phyloP scores from a whole-genome alignment of 2,797 vertebrate genomes.

The Diplodus sargus region DNA sequence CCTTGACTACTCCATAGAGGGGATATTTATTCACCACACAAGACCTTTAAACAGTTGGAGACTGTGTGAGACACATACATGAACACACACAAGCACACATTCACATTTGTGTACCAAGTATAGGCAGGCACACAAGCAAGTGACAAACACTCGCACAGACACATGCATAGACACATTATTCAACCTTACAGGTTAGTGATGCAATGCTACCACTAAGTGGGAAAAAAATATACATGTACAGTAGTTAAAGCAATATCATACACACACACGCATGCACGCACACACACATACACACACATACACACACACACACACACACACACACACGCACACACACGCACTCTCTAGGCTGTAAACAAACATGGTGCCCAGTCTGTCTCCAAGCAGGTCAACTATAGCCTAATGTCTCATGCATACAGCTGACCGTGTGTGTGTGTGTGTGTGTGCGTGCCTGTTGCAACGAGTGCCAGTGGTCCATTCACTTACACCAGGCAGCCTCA shows the following conservation, averaged over 20 bases:
- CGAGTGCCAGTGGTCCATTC: constrained; percentile 75
- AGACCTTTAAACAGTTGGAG: constrained; percentile 38
- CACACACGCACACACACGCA: constrained; percentile 10
- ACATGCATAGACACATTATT: neutral
- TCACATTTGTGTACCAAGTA: neutral
- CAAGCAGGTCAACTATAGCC: constrained; percentile 83
- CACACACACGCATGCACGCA: neutral
- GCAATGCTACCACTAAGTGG: too few species aligned
- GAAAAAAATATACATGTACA: neutral
- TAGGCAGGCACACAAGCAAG: neutral
- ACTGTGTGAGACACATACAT: neutral
- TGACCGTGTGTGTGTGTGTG: constrained; percentile 58
- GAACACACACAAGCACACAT: constrained; percentile 17
- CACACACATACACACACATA: neutral
- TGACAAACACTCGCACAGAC: neutral
- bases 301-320: neutral
- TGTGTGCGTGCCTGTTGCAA: constrained; percentile 47
- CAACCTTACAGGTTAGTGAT: neutral
- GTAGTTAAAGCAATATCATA: neutral
- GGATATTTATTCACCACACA: constrained; percentile 45
- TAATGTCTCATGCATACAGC: constrained; percentile 81
- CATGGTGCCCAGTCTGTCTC: constrained; percentile 61
- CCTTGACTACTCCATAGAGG: constrained; percentile 36
- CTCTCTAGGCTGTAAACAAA: constrained; percentile 58
- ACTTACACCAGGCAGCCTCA: constrained; percentile 68